Base-by-base conservation (phyloP, 2,888 invertebrate species). In the Sphaeridia pumilis region DNA sequence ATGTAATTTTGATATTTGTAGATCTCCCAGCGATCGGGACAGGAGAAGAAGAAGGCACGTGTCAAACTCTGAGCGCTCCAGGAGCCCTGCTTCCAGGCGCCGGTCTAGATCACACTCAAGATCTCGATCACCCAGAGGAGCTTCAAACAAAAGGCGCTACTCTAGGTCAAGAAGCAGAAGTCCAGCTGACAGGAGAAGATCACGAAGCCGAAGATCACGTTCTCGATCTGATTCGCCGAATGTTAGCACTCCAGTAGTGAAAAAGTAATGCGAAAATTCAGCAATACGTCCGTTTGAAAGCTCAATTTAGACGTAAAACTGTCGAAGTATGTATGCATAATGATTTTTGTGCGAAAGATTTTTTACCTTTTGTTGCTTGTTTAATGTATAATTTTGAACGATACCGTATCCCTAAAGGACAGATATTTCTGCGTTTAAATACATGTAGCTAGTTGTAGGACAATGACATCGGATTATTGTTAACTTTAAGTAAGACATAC, bases 61-160 rank as follows among this genome's bases (percentile, higher is more conserved):
- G 2, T 56, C 56, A 14, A 49, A 56, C 26, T 52, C 54, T 1
- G 49, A 57, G 35, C n/a, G n/a, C n/a, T 57, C 54, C 21, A 43
- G 55, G 4, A 52, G 43, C 26, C 45, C 46, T 14, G 5, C 7
- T n/a, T n/a, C 50, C 12, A 27, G 38, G 26, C 45, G 51, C 20
- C 5, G 36, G 17, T 46, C 51, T 7, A 46, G 42, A 25, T 41
- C 46, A 25, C 34, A 47, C 10, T 41, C 28, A 42, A 5, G 24
- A 7, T 42, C 49, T 10, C 17, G 26, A 27, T 28, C 49, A 28
- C n/a, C n/a, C n/a, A 38, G 27, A 42, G 17, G 5, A 34, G 34
- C 17, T n/a, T 7, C 5, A 22, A 43, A 38, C 21, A 38, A 20
- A 25, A 34, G 34, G 24, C 44, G 25, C 2, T n/a, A 31, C 26